Evolutionary conservation across 2,888 invertebrate genomes (phyloP).

Genomic region (Tetramorium bicarinatum): DNA sequence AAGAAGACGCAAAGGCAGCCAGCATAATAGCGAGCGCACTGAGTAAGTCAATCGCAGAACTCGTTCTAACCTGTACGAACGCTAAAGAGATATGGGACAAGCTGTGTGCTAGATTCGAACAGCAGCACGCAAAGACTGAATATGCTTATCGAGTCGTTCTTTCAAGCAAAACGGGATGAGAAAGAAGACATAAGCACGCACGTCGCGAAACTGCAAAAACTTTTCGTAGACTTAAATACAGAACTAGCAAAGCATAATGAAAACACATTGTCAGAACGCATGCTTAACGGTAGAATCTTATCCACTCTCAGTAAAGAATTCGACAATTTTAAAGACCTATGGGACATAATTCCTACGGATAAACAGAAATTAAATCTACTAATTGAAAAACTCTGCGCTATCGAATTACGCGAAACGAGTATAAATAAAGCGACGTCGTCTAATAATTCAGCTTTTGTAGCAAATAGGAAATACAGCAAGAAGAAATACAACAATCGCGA

Average conservation of each 20-base stretch:
- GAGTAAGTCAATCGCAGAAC: not conserved
- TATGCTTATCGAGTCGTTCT: conserved; percentile 2
- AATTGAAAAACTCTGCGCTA: too few species aligned
- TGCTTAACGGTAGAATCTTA: not conserved
- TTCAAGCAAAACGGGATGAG: not conserved
- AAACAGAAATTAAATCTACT: too few species aligned
- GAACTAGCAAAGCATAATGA: not conserved
- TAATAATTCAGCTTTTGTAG: too few species aligned
- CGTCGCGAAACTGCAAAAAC: not conserved
- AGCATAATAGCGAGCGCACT: not conserved
- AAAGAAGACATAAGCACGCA: not conserved
- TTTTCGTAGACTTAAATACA: not conserved
- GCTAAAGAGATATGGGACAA: conserved; percentile 55
- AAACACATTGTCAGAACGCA: not conserved
- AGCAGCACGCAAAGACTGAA: not conserved
- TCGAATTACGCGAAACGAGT: too few species aligned
- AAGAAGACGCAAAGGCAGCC: not conserved
- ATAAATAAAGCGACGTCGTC: too few species aligned
- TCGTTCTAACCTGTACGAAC: not conserved
- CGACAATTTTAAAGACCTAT: not conserved
- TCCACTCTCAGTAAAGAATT: too few species aligned
- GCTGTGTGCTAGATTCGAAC: conserved; percentile 45
- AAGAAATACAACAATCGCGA: too few species aligned
- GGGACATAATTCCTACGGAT: too few species aligned
- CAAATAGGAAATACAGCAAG: too few species aligned